Evolutionary conservation across 2,888 invertebrate genomes (phyloP).

Genomic region (Plebejus anna): DNA sequence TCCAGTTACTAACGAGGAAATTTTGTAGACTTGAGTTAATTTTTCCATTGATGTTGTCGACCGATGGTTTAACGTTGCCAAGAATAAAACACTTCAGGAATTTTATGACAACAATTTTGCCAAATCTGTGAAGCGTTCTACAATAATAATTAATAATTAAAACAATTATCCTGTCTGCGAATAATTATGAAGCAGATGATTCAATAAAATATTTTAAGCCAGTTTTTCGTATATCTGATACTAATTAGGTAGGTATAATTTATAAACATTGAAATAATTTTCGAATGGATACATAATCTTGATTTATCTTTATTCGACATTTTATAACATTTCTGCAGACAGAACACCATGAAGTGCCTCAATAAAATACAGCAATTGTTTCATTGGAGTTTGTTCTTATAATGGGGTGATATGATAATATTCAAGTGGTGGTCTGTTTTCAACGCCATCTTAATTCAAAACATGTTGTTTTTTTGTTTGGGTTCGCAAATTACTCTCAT

Average conservation of each 20-base stretch:
- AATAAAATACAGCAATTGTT: slow-evolving; percentile 33
- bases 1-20: slow-evolving; percentile 47
- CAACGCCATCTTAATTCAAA: neutral
- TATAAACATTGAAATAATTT: neutral
- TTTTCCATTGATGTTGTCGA: neutral
- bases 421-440: neutral
- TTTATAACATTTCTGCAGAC: slow-evolving; percentile 23
- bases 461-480: neutral
- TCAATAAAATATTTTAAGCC: slow-evolving; percentile 37
- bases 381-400: neutral
- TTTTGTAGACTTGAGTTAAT: slow-evolving; percentile 35
- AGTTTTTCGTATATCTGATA: neutral
- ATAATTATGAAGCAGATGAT: neutral
- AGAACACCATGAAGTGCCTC: slow-evolving; percentile 39
- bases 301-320: neutral
- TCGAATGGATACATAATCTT: neutral
- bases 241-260: neutral
- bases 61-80: neutral
- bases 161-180: neutral
- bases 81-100: neutral
- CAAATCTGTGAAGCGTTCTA: too few species aligned
- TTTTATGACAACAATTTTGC: too few species aligned
- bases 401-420: neutral
- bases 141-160: neutral
- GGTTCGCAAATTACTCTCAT: neutral